Evolutionary conservation across 2,888 invertebrate species (phyloP).

Genomic region (Stenotaenia linearis): DNA sequence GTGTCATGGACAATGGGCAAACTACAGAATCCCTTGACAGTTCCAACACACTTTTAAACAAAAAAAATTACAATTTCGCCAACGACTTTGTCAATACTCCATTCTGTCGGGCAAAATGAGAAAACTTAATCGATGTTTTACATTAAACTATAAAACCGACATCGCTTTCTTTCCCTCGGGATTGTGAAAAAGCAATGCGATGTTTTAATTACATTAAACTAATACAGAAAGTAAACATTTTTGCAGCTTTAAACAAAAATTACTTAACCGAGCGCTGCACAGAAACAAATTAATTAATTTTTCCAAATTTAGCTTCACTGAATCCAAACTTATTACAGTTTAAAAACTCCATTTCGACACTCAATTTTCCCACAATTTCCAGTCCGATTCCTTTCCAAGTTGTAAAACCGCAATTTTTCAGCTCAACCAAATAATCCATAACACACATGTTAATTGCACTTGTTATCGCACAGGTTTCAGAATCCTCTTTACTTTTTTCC

Average conservation of each 20-base stretch:
- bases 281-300: no score
- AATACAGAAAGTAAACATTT: no score
- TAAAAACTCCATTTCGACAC: neutral
- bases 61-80: neutral
- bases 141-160: neutral
- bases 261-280: no score
- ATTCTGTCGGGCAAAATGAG: neutral
- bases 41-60: neutral
- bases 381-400: neutral
- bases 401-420: neutral
- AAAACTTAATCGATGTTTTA: neutral
- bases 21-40: neutral
- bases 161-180: neutral
- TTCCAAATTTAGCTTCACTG: no score
- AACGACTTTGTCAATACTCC: neutral
- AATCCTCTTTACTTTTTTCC: neutral
- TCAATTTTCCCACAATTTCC: neutral
- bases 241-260: no score
- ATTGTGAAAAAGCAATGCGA: neutral
- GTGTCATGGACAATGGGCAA: slow-evolving; percentile 24
- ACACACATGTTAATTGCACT: neutral
- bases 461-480: neutral
- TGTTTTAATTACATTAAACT: no score
- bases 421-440: neutral
- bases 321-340: no score